Evolutionary conservation across 2,797 vertebrate genomes (phyloP).

Genomic region (Sebastes glaucus): DNA sequence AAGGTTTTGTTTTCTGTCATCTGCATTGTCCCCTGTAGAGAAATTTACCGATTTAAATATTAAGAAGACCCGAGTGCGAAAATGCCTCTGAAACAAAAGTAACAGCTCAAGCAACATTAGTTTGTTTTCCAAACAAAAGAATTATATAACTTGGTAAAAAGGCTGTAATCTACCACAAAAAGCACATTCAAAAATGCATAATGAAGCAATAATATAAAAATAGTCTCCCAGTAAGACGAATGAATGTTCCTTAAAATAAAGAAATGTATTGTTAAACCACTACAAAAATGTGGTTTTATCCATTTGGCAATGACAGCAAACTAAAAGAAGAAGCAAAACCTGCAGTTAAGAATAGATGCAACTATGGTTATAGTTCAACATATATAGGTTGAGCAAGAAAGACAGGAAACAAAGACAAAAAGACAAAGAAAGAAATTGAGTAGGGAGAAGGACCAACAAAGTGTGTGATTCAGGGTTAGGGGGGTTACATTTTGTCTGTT

Average conservation of each 20-base stretch:
- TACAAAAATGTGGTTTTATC: neutral
- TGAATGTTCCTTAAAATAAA: constrained; percentile 12
- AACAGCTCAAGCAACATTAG: constrained; percentile 9
- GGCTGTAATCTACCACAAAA: neutral
- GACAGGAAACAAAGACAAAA: constrained; percentile 8
- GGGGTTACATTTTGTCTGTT: constrained; percentile 85
- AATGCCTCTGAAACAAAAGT: constrained; percentile 9
- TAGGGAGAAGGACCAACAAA: neutral
- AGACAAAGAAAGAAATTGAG: neutral
- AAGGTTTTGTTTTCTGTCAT: constrained; percentile 6
- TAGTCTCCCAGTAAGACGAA: neutral
- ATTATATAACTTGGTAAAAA: neutral
- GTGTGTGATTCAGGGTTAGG: constrained; percentile 17
- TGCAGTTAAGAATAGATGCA: constrained; percentile 12
- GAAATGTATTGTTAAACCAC: neutral
- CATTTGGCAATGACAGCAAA: constrained; percentile 16
- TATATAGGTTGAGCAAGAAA: constrained; percentile 13
- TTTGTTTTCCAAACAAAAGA: neutral
- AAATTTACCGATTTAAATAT: constrained; percentile 27
- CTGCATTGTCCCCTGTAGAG: constrained; percentile 35
- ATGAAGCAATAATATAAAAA: neutral
- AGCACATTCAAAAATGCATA: neutral
- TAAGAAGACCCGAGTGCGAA: neutral
- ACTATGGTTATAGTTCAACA: neutral
- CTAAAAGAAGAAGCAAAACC: constrained; percentile 25